Percentiles rank a stretch among this genome's conserved stretches.
Evolutionary conservation across 2,888 invertebrate genomes (phyloP).

Genomic region (Coelinius sp.): DNA sequence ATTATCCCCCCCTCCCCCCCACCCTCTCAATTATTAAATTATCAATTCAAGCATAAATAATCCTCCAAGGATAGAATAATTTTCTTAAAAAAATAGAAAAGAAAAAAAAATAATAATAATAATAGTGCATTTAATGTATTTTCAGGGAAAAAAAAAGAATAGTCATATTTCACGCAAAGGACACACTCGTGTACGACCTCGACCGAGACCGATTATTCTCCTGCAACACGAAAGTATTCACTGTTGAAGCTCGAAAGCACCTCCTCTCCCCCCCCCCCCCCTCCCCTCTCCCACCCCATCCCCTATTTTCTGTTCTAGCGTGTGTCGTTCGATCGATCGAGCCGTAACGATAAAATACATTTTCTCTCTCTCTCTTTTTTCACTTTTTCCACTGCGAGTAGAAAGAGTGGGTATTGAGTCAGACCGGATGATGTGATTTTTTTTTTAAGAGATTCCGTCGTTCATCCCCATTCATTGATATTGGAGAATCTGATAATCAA

Average conservation of each 20-base stretch:
- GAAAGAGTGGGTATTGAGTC: slow-evolving; percentile 28
- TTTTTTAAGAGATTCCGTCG: neutral
- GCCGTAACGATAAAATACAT: slow-evolving; percentile 33
- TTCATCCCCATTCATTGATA: no score
- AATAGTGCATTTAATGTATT: slow-evolving; percentile 2
- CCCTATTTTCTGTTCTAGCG: slow-evolving; percentile 19
- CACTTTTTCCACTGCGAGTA: slow-evolving; percentile 12
- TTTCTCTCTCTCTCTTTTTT: slow-evolving; percentile 31
- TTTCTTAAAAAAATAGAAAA: neutral
- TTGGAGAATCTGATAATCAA: no score
- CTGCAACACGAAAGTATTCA: slow-evolving; percentile 28
- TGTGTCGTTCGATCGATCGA: slow-evolving; percentile 44
- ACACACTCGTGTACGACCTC: slow-evolving; percentile 23
- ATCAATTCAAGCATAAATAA: no score
- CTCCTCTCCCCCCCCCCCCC: slow-evolving; percentile 17
- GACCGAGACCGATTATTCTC: slow-evolving; percentile 32
- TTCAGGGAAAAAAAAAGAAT: neutral
- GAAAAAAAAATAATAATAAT: neutral
- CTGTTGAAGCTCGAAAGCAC: slow-evolving; percentile 23
- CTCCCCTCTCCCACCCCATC: slow-evolving; percentile 16
- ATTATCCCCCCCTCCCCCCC: neutral
- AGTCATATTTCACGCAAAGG: slow-evolving; percentile 18
- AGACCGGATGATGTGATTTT: neutral
- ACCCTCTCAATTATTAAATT: no score
- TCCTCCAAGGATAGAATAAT: neutral